phyloP scores from a whole-genome alignment of 1,140 invertebrate genomes.

The Drosophila busckii region DNA sequence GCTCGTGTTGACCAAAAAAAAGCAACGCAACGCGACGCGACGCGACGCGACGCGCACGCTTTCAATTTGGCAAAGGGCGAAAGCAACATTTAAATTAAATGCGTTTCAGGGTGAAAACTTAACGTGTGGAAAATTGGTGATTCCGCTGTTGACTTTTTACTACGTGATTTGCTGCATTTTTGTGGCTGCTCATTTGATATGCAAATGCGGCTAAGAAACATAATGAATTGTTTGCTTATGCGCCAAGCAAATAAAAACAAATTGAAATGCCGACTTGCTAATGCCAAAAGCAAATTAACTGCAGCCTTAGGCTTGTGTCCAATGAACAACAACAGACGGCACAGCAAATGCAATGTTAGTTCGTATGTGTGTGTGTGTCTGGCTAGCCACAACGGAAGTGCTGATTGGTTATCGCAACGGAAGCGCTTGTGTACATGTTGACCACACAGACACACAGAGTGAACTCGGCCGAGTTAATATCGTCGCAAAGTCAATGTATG shows the following conservation, averaged over 20 bases:
- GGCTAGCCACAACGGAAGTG: conserved; percentile 38
- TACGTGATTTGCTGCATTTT: background rate
- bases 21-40: too few relatives aligned
- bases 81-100: conserved; percentile 31
- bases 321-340: conserved; percentile 3
- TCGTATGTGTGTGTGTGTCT: conserved; percentile 5
- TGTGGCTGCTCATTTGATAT: conserved; percentile 42
- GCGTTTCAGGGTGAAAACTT: conserved; percentile 23
- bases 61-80: conserved; percentile 18
- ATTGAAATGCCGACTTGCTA: too few relatives aligned
- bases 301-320: too few relatives aligned
- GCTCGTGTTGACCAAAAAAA: too few relatives aligned
- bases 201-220: conserved; percentile 37
- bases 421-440: conserved; percentile 7
- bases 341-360: background rate
- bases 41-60: too few relatives aligned
- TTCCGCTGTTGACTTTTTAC: conserved; percentile 35
- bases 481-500: background rate
- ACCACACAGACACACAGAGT: background rate
- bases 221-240: conserved; percentile 59
- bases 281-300: too few relatives aligned
- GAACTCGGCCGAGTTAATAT: conserved; percentile 2
- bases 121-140: conserved; percentile 64
- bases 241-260: too few relatives aligned
- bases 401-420: conserved; percentile 22